phyloP scores from a whole-genome alignment of 2,888 invertebrate species.

The Arenicola marina region DNA sequence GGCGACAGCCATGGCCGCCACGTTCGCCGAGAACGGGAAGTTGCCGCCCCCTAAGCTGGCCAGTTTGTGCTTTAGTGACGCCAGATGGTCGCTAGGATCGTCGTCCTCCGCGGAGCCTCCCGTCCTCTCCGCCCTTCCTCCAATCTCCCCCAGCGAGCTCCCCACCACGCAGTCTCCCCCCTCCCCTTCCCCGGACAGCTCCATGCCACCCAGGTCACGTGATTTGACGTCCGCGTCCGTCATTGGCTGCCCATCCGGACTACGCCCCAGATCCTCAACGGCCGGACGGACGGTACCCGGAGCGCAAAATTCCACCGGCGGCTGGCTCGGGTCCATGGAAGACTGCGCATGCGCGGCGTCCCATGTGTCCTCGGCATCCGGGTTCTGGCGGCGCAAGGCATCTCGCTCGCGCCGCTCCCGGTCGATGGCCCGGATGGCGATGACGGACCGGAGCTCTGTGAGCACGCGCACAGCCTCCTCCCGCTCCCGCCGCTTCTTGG shows the following conservation, averaged over 20 bases:
- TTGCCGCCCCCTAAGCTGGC: background rate
- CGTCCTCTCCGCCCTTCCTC: background rate
- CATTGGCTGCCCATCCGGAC: background rate
- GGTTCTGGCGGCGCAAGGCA: conserved; percentile 8
- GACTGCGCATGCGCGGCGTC: background rate
- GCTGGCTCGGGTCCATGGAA: background rate
- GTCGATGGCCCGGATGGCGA: conserved; percentile 45
- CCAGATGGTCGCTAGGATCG: background rate
- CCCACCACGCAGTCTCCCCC: background rate
- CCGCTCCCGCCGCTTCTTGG: conserved; percentile 38
- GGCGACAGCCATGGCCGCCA: conserved; percentile 17
- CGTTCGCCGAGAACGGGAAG: conserved; percentile 8
- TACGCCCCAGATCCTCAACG: background rate
- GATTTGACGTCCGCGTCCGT: background rate
- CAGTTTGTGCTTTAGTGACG: conserved; percentile 1
- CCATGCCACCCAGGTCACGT: no score
- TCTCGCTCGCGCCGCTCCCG: conserved; percentile 18
- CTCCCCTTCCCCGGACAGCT: no score
- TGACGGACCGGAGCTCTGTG: conserved; percentile 48
- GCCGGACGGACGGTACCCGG: background rate
- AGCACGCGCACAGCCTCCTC: conserved; percentile 45
- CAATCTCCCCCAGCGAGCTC: background rate
- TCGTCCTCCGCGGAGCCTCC: background rate
- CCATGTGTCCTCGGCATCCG: background rate
- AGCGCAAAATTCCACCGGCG: background rate